Conservation (phyloP, 2,888 invertebrate species). For the Drosophila leonis region DNA sequence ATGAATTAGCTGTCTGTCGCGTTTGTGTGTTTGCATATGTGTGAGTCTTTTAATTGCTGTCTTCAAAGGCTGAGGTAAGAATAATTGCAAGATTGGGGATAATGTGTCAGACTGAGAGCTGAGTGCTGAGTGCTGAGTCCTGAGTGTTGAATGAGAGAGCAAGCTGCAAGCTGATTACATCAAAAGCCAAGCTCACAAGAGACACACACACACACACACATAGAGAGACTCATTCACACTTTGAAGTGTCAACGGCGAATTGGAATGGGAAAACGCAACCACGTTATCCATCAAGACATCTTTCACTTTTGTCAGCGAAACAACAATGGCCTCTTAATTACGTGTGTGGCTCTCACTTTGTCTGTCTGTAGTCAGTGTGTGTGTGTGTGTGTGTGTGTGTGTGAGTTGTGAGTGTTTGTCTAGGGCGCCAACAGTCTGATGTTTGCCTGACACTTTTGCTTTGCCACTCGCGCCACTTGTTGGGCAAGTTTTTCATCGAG, state of each 20-base stretch:
- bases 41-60: conserved; percentile 71
- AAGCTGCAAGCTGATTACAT: conserved; percentile 60
- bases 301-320: conserved; percentile 85
- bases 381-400: conserved; percentile 21
- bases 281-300: conserved; percentile 83
- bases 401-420: conserved; percentile 59
- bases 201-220: conserved; percentile 29
- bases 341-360: conserved; percentile 62
- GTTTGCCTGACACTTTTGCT: conserved; percentile 79
- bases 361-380: conserved; percentile 40
- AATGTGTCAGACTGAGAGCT: conserved; percentile 73
- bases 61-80: conserved; percentile 80
- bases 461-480: conserved; percentile 67
- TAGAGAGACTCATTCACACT: conserved; percentile 51
- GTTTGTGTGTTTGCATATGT: conserved; percentile 46
- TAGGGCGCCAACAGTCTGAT: conserved; percentile 59
- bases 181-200: conserved; percentile 50
- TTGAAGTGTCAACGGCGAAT: conserved; percentile 82
- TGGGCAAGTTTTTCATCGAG: conserved; percentile 60
- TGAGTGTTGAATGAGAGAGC: conserved; percentile 15
- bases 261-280: conserved; percentile 44
- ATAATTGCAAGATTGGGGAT: conserved; percentile 82
- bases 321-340: conserved; percentile 85
- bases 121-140: conserved; percentile 39
- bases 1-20: conserved; percentile 55